phyloP scores from a whole-genome alignment of 2,113 vertebrate species.

The Motacilla alba region DNA sequence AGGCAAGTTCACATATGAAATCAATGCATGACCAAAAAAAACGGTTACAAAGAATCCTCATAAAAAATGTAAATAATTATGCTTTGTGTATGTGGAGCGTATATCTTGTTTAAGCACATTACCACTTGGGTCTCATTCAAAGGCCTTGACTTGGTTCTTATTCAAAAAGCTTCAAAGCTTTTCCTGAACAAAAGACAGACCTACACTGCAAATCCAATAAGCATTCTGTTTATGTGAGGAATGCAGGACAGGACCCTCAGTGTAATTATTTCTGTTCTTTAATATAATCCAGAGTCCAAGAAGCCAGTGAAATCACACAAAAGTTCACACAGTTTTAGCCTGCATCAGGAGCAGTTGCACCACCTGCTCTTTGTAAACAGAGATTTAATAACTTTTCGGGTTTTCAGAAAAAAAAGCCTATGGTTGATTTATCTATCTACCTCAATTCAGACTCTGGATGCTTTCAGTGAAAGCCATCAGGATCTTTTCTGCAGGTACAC shows the following conservation, averaged over 20 bases:
- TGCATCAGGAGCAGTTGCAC: neutral
- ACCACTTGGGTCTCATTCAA: neutral
- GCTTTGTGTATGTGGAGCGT: neutral
- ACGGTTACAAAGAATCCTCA: neutral
- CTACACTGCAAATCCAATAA: conserved; percentile 29
- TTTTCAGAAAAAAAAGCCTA: neutral
- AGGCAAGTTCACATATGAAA: neutral
- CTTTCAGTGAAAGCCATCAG: neutral
- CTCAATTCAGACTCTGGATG: neutral
- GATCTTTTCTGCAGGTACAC: neutral
- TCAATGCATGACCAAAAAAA: neutral
- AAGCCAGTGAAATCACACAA: neutral
- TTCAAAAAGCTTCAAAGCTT: conserved; percentile 22
- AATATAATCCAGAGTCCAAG: conserved; percentile 21
- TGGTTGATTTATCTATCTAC: neutral
- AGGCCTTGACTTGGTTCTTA: neutral
- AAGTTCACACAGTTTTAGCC: neutral
- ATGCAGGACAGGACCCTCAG: conserved; percentile 9
- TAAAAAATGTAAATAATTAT: neutral
- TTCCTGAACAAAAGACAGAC: conserved; percentile 51
- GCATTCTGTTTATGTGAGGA: conserved; percentile 49
- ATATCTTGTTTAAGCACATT: neutral
- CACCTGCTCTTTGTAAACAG: neutral
- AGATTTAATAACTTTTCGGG: neutral
- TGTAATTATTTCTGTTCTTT: conserved; percentile 43